phyloP scores from a whole-genome alignment of 2,888 invertebrate species.

The Magallana nippona region DNA sequence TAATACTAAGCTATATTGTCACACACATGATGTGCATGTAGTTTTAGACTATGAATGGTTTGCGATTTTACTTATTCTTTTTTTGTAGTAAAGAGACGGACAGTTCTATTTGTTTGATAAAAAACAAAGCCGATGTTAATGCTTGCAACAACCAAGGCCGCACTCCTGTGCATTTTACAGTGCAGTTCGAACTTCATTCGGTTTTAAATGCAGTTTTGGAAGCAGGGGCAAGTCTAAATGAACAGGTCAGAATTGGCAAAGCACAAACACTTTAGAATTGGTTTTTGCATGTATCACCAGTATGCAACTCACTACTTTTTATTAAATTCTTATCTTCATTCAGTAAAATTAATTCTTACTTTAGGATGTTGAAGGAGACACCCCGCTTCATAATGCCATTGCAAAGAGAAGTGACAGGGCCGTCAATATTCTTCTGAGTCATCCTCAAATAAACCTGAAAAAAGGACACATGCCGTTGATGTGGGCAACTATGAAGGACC shows the following conservation, averaged over 20 bases:
- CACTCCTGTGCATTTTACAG: slow-evolving; percentile 90
- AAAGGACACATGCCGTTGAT: slow-evolving; percentile 91
- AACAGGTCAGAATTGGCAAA: slow-evolving; percentile 80
- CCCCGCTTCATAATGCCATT: slow-evolving; percentile 91
- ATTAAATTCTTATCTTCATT: too few relatives aligned
- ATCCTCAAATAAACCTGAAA: slow-evolving; percentile 86
- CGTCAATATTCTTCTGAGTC: slow-evolving; percentile 86
- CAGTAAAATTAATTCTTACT: not conserved
- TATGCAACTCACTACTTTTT: not conserved
- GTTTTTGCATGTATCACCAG: too few relatives aligned
- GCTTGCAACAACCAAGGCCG: slow-evolving; percentile 88
- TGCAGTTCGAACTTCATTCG: slow-evolving; percentile 88
- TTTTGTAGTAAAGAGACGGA: slow-evolving; percentile 80
- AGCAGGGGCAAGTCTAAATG: slow-evolving; percentile 86
- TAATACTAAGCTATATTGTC: too few relatives aligned
- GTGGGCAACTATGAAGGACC: slow-evolving; percentile 92
- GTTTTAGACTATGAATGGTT: too few relatives aligned
- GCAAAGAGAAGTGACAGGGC: slow-evolving; percentile 87
- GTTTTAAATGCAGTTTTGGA: slow-evolving; percentile 87
- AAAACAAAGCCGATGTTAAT: slow-evolving; percentile 86
- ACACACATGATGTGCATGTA: too few relatives aligned
- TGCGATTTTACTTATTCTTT: too few relatives aligned
- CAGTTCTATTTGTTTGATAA: slow-evolving; percentile 85
- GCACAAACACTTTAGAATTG: too few relatives aligned
- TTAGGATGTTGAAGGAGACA: slow-evolving; percentile 88